Evolutionary conservation across 2,113 vertebrate species (phyloP), one percentile per base, ranked within the genome.

Genomic region (Planiliza haematocheilus): DNA sequence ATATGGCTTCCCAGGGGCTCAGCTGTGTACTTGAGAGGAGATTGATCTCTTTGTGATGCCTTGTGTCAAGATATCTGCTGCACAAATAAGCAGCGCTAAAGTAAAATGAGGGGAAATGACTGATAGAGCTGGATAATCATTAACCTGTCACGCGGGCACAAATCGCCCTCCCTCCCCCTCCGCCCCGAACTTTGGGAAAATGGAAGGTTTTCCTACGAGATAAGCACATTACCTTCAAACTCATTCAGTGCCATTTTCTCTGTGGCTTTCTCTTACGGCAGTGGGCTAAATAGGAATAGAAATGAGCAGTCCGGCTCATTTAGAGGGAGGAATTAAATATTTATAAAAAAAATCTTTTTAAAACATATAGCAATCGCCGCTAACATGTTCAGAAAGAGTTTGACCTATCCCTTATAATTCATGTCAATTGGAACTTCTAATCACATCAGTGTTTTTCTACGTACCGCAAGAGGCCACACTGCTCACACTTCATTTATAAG

Each of bases 131-230:
- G 53, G 63, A 68, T 74, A 68, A 87, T 78, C 74, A 80, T 87
- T 79, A 88, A 82, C 67, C 71, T 77, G 74, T 83, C 84, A 72
- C 56, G 14, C 24, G 59, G 41, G 70, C 82, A 74, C 58, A 57
- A 75, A 86, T 84, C 82, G 49, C 55, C 65, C 41, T 53, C 70
- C 30, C n/a, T n/a, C n/a, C 24, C 24, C 24, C 24, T 5, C 64
- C 66, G 42, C 46, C 41, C 69, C 24, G 73, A 73, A 79, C 64
- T 57, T 50, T 72, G 14, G 7, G 37, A 74, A 86, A 3, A 77
- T 75, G 48, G 86, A 64, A 53, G 45, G 43, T 51, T 86, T 86
- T 81, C 74, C 73, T 73, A 83, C 59, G 52, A 75, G 74, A 78
- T 65, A 61, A 81, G 58, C 42, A 74, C 58, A 64, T 74, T 79